A percentile compares a stretch with the other conserved stretches of the same genome.
Conservation (phyloP, 2,797 vertebrate genomes). For the Neosilurus hyrtlii region DNA sequence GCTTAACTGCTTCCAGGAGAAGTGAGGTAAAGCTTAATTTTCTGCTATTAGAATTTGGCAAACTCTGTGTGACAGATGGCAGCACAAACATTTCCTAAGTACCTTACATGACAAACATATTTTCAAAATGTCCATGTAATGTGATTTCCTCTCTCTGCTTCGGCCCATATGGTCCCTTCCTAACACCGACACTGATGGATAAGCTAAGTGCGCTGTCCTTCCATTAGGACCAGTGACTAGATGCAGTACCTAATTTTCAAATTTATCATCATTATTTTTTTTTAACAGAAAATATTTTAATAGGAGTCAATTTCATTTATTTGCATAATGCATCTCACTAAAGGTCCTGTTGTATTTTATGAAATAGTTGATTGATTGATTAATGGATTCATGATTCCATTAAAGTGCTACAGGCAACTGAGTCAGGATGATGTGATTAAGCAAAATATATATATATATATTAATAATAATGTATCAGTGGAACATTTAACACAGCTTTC, state of each 20-base stretch:
- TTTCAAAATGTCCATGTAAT: slow-evolving; percentile 8
- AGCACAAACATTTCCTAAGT: not conserved
- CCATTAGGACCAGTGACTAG: not conserved
- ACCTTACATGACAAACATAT: not conserved
- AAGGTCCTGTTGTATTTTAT: slow-evolving; percentile 7
- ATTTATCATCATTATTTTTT: not conserved
- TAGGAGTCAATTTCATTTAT: slow-evolving; percentile 3
- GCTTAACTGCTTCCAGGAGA: not conserved
- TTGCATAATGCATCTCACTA: slow-evolving; percentile 6
- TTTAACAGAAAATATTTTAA: not conserved
- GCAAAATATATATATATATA: too few species aligned
- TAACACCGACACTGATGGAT: not conserved
- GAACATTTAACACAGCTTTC: slow-evolving; percentile 16
- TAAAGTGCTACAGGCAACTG: slow-evolving; percentile 7
- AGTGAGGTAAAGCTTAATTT: not conserved
- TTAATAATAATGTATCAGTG: not conserved
- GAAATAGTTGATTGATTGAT: slow-evolving; percentile 12
- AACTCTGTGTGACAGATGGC: not conserved
- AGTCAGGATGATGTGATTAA: slow-evolving; percentile 17
- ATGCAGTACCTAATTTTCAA: not conserved
- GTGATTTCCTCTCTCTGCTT: not conserved
- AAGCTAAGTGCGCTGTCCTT: not conserved
- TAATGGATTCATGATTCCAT: slow-evolving; percentile 24
- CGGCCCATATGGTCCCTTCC: not conserved
- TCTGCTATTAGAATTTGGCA: not conserved